These are phyloP conservation scores for Gopherus flavomarginatus DNA, from an alignment of 2,113 vertebrate genomes.

Conservation along the genomic window DNA sequence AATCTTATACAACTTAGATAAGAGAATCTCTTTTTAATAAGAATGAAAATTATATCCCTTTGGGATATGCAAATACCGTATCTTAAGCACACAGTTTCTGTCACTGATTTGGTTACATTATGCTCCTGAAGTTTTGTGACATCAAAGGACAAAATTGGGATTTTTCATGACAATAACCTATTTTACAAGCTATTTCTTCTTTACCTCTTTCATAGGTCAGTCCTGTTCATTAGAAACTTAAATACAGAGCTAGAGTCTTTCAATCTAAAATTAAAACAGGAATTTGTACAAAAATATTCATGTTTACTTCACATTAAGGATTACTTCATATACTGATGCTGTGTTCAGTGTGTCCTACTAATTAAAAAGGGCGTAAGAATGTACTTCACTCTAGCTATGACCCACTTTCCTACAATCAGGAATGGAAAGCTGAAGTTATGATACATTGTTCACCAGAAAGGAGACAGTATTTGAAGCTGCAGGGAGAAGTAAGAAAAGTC, in stretches of 20 bases:
- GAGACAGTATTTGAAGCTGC: conserved; percentile 33
- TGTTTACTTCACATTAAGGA: background rate
- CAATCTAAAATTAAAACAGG: background rate
- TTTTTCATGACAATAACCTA: background rate
- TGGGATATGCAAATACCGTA: background rate
- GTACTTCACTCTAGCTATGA: conserved; percentile 27
- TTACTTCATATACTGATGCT: background rate
- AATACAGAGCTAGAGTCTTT: background rate
- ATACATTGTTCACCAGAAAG: conserved; percentile 67
- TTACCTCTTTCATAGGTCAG: background rate
- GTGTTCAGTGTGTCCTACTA: background rate
- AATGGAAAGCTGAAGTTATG: conserved; percentile 38
- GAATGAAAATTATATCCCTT: background rate
- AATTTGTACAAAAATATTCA: background rate
- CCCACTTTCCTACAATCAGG: conserved; percentile 56
- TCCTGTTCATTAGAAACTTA: background rate
- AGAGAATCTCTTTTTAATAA: background rate
- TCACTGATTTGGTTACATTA: background rate
- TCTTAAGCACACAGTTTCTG: background rate
- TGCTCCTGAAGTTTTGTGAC: background rate
- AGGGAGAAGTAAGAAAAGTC: conserved; percentile 22
- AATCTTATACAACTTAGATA: background rate
- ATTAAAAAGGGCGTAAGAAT: background rate
- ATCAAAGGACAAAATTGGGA: background rate
- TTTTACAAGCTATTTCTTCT: background rate